Percentiles rank a stretch among this genome's conserved stretches.
Evolutionary conservation across 2,797 vertebrate genomes (phyloP).

Genomic region (Aythya fuligula): DNA sequence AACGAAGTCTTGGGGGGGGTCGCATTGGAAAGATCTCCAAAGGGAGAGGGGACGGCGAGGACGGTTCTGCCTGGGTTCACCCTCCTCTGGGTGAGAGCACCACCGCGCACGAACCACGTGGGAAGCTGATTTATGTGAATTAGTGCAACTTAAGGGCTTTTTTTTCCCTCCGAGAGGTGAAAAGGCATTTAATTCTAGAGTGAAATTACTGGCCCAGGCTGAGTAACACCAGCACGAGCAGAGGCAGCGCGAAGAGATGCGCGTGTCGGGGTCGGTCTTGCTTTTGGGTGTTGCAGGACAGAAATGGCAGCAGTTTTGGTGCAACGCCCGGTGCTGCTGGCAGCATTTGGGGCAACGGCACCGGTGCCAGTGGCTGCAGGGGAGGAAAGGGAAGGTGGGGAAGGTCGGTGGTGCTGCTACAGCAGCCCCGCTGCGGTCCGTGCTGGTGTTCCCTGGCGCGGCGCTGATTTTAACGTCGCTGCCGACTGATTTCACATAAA

Average conservation of each 20-base stretch:
- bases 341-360: no score
- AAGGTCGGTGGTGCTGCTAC: not conserved
- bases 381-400: no score
- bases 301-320: not conserved
- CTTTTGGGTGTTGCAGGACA: not conserved
- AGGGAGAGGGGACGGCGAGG: no score
- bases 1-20: fast-evolving
- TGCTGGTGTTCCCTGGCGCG: not conserved
- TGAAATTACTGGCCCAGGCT: not conserved
- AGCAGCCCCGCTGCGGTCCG: not conserved
- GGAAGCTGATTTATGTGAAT: fast-evolving
- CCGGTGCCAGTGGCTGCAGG: no score
- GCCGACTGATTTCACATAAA: fast-evolving
- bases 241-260: fast-evolving
- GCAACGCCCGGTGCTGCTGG: no score
- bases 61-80: no score
- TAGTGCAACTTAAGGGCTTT: not conserved
- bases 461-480: fast-evolving
- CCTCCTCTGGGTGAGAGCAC: fast-evolving
- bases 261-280: not conserved
- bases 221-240: fast-evolving
- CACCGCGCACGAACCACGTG: fast-evolving
- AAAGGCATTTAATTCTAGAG: not conserved
- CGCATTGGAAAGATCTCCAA: no score
- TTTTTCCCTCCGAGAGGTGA: fast-evolving